phyloP scores from a whole-genome alignment of 2,113 vertebrate species.

The Australoheros scitulus region DNA sequence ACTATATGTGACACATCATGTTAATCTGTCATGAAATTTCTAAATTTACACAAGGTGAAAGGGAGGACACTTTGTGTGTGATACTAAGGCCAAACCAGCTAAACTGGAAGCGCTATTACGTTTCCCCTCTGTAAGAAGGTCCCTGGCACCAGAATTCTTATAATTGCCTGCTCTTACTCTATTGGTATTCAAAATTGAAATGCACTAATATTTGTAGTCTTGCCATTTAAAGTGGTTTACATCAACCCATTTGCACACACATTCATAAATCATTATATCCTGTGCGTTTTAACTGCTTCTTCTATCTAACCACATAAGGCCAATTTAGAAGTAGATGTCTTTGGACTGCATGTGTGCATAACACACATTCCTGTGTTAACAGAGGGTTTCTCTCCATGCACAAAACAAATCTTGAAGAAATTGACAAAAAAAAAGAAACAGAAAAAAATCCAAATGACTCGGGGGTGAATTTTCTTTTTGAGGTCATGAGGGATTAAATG shows the following conservation, averaged over 20 bases:
- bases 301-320: not conserved
- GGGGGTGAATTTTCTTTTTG: not conserved
- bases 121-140: no score
- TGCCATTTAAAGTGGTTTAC: not conserved
- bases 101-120: no score
- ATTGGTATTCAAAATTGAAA: not conserved
- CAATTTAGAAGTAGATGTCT: not conserved
- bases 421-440: no score
- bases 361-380: not conserved
- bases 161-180: no score
- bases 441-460: not conserved
- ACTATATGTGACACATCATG: not conserved
- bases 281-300: not conserved
- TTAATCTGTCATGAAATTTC: not conserved
- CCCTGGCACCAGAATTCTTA: no score
- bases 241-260: not conserved
- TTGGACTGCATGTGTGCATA: not conserved
- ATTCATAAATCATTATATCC: not conserved
- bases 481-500: not conserved
- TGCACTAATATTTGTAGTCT: not conserved
- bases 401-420: not conserved
- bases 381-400: rapidly evolving
- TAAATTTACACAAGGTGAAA: not conserved
- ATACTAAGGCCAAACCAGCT: no score
- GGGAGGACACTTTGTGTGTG: not conserved